Base-by-base conservation (phyloP, 2,888 invertebrate species). In the Pyrgus malvae region DNA sequence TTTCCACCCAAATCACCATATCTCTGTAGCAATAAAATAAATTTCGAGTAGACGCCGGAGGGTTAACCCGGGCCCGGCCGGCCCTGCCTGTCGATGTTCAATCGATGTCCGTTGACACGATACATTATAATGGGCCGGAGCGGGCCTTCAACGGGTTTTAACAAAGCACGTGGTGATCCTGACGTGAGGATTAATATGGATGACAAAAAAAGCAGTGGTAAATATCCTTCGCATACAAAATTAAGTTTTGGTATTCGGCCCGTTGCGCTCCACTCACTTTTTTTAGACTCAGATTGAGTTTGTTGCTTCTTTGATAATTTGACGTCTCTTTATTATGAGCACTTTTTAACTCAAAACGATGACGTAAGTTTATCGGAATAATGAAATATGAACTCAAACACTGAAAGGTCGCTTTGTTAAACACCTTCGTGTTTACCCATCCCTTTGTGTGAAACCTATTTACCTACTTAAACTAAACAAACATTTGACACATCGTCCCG, bases 51-150 rank as follows among this genome's bases (percentile, higher is more conserved):
- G 85, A 83, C 87, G 88, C 86, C 84, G 77, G 82, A 88, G 90
- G 89, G 87, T 83, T 80, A 83, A 72, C 76, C 70, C 76, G 75
- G 72, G 72, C 72, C 67, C 67, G 71, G 70, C 68, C 70, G 66
- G 69, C 71, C 65, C 72, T 70, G 78, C 67, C 72, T 70, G 78
- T 85, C 89, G 85, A 85, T 87, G 87, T 83, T 86, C 88, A 82
- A 83, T 86, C 86, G 85, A 82, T 88, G 88, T 86, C 78, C 87
- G 86, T 83, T 89, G 89, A 89, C 90, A 88, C 87, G 84, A 86
- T 82, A 84, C 86, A 85, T 88, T 89, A 89, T 85, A 88, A 88
- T 85, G 88, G 88, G 74, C 79, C 78, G 77, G 66, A 78, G 76
- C 78, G 73, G 70, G 76, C 68, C 77, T 81, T 83, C 87, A 83